These are phyloP conservation scores for Lepetodrilus schrolli DNA, from an alignment of 2,888 invertebrate species.

Conservation along the genomic window DNA sequence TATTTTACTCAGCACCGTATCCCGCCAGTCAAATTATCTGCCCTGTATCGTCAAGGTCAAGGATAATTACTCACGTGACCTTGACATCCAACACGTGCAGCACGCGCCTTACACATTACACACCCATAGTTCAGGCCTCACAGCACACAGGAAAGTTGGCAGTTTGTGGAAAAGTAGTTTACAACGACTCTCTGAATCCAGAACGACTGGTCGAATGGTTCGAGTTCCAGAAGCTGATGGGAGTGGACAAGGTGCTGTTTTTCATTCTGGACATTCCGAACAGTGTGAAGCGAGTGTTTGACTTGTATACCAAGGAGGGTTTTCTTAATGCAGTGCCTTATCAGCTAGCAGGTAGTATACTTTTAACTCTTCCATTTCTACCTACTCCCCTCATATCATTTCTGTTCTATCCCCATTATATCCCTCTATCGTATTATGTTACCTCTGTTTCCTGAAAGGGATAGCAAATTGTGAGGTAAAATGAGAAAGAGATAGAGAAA, in stretches of 20 bases:
- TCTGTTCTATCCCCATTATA: too few species aligned
- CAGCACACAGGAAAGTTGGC: background rate
- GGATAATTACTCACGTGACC: background rate
- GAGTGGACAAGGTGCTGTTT: constrained; percentile 29
- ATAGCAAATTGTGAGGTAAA: too few species aligned
- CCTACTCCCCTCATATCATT: too few species aligned
- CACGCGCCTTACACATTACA: background rate
- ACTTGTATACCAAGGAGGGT: constrained; percentile 20
- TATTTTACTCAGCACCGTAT: background rate
- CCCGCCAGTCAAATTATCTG: background rate
- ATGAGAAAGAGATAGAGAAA: too few species aligned
- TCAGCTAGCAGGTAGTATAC: constrained; percentile 27
- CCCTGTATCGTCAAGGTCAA: background rate
- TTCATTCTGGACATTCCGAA: background rate
- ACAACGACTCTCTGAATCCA: background rate
- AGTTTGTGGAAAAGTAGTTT: constrained; percentile 28
- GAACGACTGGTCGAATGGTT: constrained; percentile 33
- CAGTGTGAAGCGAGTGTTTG: background rate
- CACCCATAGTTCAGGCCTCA: background rate
- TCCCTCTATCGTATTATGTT: too few species aligned
- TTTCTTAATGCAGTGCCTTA: constrained; percentile 18
- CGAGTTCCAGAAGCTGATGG: constrained; percentile 32
- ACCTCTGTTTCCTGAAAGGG: too few species aligned
- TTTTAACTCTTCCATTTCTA: too few species aligned
- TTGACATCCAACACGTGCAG: background rate